These are phyloP conservation scores for Neuroscelio doddi DNA, from an alignment of 2,888 invertebrate species.

Conservation along the genomic window DNA sequence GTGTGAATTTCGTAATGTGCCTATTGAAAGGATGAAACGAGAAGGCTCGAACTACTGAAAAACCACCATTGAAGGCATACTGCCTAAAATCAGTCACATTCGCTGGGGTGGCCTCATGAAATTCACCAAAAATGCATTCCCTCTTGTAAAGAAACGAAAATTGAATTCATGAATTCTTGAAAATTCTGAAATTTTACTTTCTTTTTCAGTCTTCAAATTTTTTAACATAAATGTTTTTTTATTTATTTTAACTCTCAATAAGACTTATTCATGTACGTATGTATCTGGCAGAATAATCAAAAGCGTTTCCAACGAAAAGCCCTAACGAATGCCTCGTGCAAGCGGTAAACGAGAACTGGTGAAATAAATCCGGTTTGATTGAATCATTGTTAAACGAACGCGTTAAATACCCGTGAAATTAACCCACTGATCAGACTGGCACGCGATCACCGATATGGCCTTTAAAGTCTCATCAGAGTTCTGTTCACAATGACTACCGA, in stretches of 20 bases:
- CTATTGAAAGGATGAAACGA: constrained; percentile 21
- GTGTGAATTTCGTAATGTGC: constrained; percentile 42
- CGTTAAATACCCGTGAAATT: constrained; percentile 71
- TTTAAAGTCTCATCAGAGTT: constrained; percentile 60
- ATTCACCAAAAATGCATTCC: too few species aligned
- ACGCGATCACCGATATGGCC: constrained; percentile 62
- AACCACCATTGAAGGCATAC: too few species aligned
- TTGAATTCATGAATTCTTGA: too few species aligned
- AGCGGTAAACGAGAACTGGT: constrained; percentile 37
- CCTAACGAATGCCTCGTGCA: constrained; percentile 62
- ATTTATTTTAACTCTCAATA: too few species aligned
- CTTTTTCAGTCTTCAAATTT: too few species aligned
- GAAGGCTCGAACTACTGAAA: too few species aligned
- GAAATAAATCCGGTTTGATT: constrained; percentile 66
- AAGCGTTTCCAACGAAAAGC: constrained; percentile 52
- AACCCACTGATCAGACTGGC: constrained; percentile 58
- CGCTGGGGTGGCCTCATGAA: too few species aligned
- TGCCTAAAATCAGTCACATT: too few species aligned
- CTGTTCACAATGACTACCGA: constrained; percentile 13
- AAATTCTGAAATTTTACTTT: too few species aligned
- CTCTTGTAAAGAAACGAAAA: too few species aligned
- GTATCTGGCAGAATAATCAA: constrained; percentile 37
- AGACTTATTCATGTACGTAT: background rate
- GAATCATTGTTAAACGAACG: constrained; percentile 66
- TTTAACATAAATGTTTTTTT: too few species aligned